Evolutionary conservation across 2,797 vertebrate genomes (phyloP), one percentile per base, ranked within the genome.

Genomic region (Falco columbarius): DNA sequence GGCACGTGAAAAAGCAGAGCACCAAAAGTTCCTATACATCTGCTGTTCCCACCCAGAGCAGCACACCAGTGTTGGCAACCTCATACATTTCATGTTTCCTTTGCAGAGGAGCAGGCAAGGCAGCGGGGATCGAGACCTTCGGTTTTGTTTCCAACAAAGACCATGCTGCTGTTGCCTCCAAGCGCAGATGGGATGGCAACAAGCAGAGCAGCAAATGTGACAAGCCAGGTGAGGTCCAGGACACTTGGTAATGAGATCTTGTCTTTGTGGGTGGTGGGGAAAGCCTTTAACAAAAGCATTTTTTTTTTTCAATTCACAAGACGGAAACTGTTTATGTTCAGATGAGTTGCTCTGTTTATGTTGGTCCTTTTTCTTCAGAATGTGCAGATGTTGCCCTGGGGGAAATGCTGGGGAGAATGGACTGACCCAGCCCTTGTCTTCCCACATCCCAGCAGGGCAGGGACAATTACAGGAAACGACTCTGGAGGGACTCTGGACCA

Each of bases 161-260:
- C 44, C 14, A 17, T 0, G 1, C 49, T 66, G 67, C n/a, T 67
- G 49, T 24, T 10, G 12, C 63, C 83, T 23, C 75, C 49, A 8
- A 16, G 49, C 0, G 3, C 55, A 26, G 59, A 7, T 7, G 15
- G 56, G 47, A 30, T 0, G 1, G 73, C 47, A 49, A 30, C 47
- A 29, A 36, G 46, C 23, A 62, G n/a, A 76, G 59, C 79, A 83
- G 79, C 19, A 6, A 47, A 40, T 3, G 23, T 23, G 62, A 83
- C 40, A 59, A 20, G 29, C 19, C 44, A 29, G 27, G 29, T 1
- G n/a, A 87, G 34, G 36, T 23, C 44, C 61, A 12, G 22, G 18
- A 27, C 34, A 9, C 4, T 7, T 7, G 58, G 42, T 13, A 70
- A 32, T 3, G 30, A 29, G 30, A 42, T 21, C 15, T 46, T 26